A percentile compares a stretch with the other conserved stretches of the same genome.
Evolutionary conservation across 2,888 invertebrate species (phyloP).

Genomic region (Bembecia ichneumoniformis): DNA sequence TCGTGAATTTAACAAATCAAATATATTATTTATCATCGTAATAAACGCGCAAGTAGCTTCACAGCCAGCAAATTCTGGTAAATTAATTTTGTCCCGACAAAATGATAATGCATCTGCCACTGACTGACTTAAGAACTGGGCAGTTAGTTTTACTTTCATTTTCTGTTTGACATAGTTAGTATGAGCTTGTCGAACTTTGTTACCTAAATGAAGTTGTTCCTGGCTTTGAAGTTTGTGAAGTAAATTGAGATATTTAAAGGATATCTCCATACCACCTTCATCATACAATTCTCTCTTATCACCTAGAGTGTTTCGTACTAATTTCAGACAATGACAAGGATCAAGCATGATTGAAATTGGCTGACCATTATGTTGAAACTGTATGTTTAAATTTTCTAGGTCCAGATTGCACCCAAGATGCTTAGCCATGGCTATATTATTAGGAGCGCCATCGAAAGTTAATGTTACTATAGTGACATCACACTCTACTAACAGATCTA

Average conservation of each 20-base stretch:
- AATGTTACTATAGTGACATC: neutral
- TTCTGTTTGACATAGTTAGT: too few relatives aligned
- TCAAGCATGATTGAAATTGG: neutral
- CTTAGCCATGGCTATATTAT: neutral
- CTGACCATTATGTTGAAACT: neutral
- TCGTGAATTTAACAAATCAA: slow-evolving; percentile 4
- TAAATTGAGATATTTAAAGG: too few relatives aligned
- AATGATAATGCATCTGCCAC: neutral
- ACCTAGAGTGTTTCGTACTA: neutral
- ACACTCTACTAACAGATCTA: neutral
- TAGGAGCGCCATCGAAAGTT: neutral
- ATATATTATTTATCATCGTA: slow-evolving; percentile 5
- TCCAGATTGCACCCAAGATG: neutral
- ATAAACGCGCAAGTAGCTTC: neutral
- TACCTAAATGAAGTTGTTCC: too few relatives aligned
- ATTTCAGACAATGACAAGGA: neutral
- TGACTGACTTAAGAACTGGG: neutral
- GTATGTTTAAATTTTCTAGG: neutral
- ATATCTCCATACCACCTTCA: too few relatives aligned
- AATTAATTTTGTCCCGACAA: neutral
- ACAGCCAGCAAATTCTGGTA: neutral
- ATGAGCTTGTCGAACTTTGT: too few relatives aligned
- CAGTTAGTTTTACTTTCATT: too few relatives aligned
- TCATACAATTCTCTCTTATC: neutral
- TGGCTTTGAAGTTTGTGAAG: too few relatives aligned